Percentiles rank a stretch among this genome's conserved stretches.
Evolutionary conservation across 2,113 vertebrate species (phyloP).

Genomic region (Alligator sinensis): DNA sequence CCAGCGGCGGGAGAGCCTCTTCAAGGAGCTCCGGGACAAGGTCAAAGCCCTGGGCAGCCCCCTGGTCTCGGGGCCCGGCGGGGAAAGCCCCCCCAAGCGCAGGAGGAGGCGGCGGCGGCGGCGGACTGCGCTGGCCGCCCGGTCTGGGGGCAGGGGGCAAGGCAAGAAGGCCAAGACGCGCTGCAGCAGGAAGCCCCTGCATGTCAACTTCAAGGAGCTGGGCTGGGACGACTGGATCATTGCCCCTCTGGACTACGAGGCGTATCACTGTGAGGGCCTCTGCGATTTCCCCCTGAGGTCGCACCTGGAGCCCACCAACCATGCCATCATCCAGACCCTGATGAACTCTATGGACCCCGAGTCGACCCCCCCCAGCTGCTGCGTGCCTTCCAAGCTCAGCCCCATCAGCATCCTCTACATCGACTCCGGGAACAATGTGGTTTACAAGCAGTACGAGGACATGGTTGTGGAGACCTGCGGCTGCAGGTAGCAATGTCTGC

Average conservation of each 20-base stretch:
- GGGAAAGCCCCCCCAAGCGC: constrained; percentile 48
- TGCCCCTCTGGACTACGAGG: constrained; percentile 90
- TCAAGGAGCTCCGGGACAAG: constrained; percentile 86
- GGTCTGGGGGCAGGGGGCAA: constrained; percentile 70
- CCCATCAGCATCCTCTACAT: constrained; percentile 93
- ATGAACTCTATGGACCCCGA: constrained; percentile 92
- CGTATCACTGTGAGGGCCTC: constrained; percentile 88
- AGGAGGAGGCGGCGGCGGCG: constrained; percentile 77
- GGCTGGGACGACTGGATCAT: constrained; percentile 95
- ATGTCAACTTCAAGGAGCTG: constrained; percentile 90
- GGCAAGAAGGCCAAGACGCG: constrained; percentile 82
- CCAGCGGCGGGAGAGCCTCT: constrained; percentile 83
- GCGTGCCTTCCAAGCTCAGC: constrained; percentile 89
- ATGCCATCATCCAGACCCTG: constrained; percentile 91
- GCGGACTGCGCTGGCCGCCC: constrained; percentile 62
- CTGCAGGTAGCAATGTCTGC: constrained; percentile 87
- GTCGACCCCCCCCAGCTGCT: constrained; percentile 88
- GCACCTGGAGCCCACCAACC: constrained; percentile 91
- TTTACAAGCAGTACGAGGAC: constrained; percentile 93
- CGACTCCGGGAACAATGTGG: constrained; percentile 90
- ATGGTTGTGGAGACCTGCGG: constrained; percentile 92
- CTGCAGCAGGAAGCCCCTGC: constrained; percentile 87
- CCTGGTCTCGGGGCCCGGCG: constrained; percentile 38
- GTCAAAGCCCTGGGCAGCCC: constrained; percentile 77
- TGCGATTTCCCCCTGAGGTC: constrained; percentile 91